A percentile compares a stretch with the other conserved stretches of the same genome.
phyloP scores from a whole-genome alignment of 1,140 invertebrate genomes.

The Drosophila bocki region DNA sequence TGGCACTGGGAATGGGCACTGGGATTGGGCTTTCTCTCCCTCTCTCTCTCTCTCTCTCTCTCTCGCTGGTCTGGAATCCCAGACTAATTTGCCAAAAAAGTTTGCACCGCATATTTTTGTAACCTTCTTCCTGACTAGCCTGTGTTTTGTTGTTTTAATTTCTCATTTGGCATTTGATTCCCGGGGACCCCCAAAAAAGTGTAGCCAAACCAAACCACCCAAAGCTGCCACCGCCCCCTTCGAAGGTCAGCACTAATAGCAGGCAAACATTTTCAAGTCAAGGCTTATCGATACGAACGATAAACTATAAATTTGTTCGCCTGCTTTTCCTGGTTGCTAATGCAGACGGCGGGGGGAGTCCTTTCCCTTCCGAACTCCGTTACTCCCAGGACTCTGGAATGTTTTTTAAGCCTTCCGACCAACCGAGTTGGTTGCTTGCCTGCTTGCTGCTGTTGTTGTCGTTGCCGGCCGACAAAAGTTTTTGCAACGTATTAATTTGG shows the following conservation, averaged over 20 bases:
- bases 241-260: slow-evolving; percentile 69
- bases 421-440: neutral
- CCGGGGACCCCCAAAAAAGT: slow-evolving; percentile 1
- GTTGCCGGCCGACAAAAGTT: slow-evolving; percentile 58
- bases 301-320: slow-evolving; percentile 82
- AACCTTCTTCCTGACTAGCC: slow-evolving; percentile 56
- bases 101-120: slow-evolving; percentile 82
- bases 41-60: too few relatives aligned
- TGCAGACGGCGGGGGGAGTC: slow-evolving; percentile 28
- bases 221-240: neutral
- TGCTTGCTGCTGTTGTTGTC: neutral
- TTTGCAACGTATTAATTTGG: slow-evolving; percentile 85
- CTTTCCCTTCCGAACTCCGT: too few relatives aligned
- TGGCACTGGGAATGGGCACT: slow-evolving; percentile 4
- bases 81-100: slow-evolving; percentile 84
- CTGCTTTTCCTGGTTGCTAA: slow-evolving; percentile 53
- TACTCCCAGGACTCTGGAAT: slow-evolving; percentile 9
- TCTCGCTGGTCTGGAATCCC: slow-evolving; percentile 16
- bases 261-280: slow-evolving; percentile 76
- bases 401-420: slow-evolving; percentile 51
- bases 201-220: neutral
- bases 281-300: slow-evolving; percentile 83
- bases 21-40: neutral
- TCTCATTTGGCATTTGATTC: slow-evolving; percentile 78
- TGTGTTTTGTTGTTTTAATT: slow-evolving; percentile 76